Conservation (phyloP, 2,113 vertebrate genomes). For the Elaphurus davidianus region DNA sequence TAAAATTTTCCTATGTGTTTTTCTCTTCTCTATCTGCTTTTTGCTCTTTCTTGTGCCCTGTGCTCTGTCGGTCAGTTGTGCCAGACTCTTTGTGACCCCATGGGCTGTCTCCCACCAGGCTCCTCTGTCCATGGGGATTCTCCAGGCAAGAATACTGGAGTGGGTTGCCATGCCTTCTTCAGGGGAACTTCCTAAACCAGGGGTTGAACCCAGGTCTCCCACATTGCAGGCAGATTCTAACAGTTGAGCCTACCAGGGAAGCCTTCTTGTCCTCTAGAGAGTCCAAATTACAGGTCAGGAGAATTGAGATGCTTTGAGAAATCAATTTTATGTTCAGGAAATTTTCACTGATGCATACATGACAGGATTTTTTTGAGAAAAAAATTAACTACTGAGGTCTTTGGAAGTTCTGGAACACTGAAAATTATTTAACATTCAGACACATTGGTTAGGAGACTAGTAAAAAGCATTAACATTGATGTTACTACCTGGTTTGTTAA, state of each 20-base stretch:
- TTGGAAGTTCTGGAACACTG: neutral
- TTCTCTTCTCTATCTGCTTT: neutral
- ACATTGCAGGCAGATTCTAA: neutral
- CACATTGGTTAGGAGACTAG: neutral
- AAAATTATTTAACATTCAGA: slow-evolving; percentile 6
- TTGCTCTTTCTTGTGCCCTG: neutral
- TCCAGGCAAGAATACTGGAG: neutral
- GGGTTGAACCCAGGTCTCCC: neutral
- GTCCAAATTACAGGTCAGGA: neutral
- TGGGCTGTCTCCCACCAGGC: neutral
- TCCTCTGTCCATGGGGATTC: neutral
- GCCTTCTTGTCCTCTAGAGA: neutral
- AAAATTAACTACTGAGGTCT: neutral
- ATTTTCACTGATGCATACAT: neutral
- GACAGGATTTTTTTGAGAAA: neutral
- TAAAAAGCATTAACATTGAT: neutral
- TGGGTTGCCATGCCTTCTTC: neutral
- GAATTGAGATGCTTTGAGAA: slow-evolving; percentile 19
- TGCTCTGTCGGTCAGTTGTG: neutral
- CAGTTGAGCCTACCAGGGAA: neutral
- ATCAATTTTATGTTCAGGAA: neutral
- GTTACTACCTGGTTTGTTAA: neutral
- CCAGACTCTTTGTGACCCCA: neutral
- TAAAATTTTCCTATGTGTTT: slow-evolving; percentile 8
- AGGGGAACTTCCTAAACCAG: neutral